Base-by-base conservation (phyloP, 2,797 vertebrate genomes). In the Erethizon dorsatum region DNA sequence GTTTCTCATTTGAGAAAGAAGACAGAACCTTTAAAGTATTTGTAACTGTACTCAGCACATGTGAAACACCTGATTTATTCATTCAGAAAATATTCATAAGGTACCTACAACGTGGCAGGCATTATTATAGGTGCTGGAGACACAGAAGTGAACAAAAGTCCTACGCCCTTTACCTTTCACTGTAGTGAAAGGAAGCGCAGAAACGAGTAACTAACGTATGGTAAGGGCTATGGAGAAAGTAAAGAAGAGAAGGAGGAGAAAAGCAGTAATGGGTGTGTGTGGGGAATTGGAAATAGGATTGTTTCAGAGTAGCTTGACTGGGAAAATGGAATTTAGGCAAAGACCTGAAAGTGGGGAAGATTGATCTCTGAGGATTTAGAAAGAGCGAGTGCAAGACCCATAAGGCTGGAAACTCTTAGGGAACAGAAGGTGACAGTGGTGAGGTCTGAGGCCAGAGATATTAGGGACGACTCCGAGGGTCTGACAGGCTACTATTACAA, bases 1-100 rank as follows among this genome's bases (percentile, higher is more conserved):
- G 33, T 83, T 94, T 90, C 50, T 90, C 54, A 52, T 59, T 92
- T 88, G 52, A 86, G 31, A 95, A 82, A 75, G 61, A 91, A 85
- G 41, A 92, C 47, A 88, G 59, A n/a, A 71, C 15, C 17, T 65
- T 90, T 65, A 75, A 88, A 50, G 7, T 20, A 83, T 54, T 71
- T 79, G 3, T 33, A 94, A 56, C 15, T 26, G 26, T 73, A 26
- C 8, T 45, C 63, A 56, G 20, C 28, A 69, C 13, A 15, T 20
- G 15, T 57, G 17, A 75, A 41, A 6, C 2, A 18, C 28, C 82
- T 63, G 56, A 59, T 87, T 61, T 41, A 15, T 45, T 88, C 15
- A 47, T 84, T 88, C 45, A 90, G 22, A 17, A 86, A 54, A 41
- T 78, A 79, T 78, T 94, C 75, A 41, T 95, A 57, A 91, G 28